A percentile compares a stretch with the other conserved stretches of the same genome.
These are phyloP conservation scores for Palythoa caribaeorum DNA, from an alignment of 92 coral and sea anemone genomes.

Conservation along the genomic window DNA sequence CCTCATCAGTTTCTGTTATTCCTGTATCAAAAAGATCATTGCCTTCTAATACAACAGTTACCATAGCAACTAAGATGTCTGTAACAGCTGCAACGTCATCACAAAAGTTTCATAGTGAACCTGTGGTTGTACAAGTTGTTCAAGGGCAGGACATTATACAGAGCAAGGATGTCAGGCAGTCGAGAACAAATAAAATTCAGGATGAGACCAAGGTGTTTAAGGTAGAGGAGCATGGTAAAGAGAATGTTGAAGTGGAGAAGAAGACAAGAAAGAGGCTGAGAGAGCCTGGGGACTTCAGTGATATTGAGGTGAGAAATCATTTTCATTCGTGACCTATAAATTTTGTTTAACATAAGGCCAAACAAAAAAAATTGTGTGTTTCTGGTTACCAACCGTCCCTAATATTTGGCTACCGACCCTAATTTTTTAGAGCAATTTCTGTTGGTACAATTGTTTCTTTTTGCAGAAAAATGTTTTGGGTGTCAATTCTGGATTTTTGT, in stretches of 20 bases:
- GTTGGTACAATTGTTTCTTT: too few relatives aligned
- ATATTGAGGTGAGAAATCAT: constrained; percentile 29
- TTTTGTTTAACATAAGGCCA: too few relatives aligned
- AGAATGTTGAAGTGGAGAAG: constrained; percentile 63
- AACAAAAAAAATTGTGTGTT: too few relatives aligned
- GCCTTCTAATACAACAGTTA: constrained; percentile 23
- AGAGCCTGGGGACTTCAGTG: constrained; percentile 77
- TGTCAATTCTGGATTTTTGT: too few relatives aligned
- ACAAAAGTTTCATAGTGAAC: constrained; percentile 16
- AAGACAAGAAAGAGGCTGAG: constrained; percentile 74
- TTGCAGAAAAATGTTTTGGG: too few relatives aligned
- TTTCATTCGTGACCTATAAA: too few relatives aligned
- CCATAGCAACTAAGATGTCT: constrained; percentile 28
- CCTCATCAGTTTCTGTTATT: constrained; percentile 44
- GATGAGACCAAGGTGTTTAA: constrained; percentile 59
- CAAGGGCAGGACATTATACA: neutral
- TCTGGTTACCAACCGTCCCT: too few relatives aligned
- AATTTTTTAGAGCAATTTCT: too few relatives aligned
- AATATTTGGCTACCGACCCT: too few relatives aligned
- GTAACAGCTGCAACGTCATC: constrained; percentile 33
- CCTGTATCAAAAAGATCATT: neutral
- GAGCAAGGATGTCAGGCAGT: constrained; percentile 53
- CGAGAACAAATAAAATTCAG: constrained; percentile 34
- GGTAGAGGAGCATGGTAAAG: constrained; percentile 61
- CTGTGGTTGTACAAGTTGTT: constrained; percentile 21